Conservation (phyloP, 2,797 vertebrate genomes). For the Tiaroga cobitis region DNA sequence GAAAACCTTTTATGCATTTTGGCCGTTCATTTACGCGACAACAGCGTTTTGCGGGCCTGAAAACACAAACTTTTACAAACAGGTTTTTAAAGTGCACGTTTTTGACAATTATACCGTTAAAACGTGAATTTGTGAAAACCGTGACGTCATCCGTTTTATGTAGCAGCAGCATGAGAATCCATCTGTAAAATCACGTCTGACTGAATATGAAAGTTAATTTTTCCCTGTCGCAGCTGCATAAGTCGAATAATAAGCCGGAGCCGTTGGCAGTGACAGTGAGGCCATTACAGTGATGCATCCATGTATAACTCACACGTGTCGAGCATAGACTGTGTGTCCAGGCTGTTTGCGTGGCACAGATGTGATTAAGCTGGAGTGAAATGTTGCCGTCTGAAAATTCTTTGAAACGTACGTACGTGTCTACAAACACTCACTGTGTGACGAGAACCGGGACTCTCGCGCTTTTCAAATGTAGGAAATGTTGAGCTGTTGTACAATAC, state of each 20-base stretch:
- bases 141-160: too few relatives aligned
- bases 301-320: constrained; percentile 38
- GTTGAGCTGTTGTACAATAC: background rate
- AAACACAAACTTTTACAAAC: too few relatives aligned
- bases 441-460: background rate
- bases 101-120: too few relatives aligned
- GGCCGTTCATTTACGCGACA: background rate
- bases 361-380: constrained; percentile 40
- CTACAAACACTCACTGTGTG: background rate
- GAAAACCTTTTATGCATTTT: background rate
- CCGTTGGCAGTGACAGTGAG: constrained; percentile 25
- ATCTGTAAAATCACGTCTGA: background rate
- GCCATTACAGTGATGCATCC: constrained; percentile 44
- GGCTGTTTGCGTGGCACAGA: constrained; percentile 55
- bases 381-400: background rate
- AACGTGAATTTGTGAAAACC: too few relatives aligned
- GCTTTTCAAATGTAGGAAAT: background rate
- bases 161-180: background rate
- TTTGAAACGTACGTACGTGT: background rate
- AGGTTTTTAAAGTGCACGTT: too few relatives aligned
- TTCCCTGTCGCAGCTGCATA: constrained; percentile 27
- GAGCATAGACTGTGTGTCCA: background rate
- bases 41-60: too few relatives aligned
- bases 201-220: constrained; percentile 27
- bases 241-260: constrained; percentile 19